Base-by-base conservation (phyloP, 1,140 invertebrate genomes). In the Bombus cullumanus region DNA sequence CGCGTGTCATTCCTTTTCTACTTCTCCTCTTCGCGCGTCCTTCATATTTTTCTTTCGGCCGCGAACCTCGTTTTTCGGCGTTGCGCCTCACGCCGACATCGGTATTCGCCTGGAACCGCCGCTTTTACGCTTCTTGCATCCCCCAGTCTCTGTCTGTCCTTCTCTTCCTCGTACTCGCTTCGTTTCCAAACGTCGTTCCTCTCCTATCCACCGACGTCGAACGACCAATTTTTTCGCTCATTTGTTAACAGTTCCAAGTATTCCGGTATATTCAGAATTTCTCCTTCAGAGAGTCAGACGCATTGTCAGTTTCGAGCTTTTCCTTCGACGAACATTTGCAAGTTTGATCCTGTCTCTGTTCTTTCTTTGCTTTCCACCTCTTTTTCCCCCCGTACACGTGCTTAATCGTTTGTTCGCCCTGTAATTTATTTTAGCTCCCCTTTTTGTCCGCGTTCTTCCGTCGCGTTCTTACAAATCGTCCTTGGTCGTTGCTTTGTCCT, bases 401-500 rank as follows among this genome's bases (percentile, higher is more conserved):
- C 41, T 62, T 79, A 85, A 85, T 80, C 78, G 77, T 71, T 84
- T 53, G 47, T 25, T 25, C 34, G 41, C 37, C 64, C 72, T 47
- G 80, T 83, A 82, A 82, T 82, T 76, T 86, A 66, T 69, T 83
- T 82, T n/a, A 59, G 12, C 31, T 34, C 47, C 25, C 53, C 37
- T 39, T 62, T 62, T 37, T 18, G 22, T n/a, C n/a, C 2, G 57
- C 72, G 57, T 28, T 85, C 53, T 18, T 80, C 39, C 34, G 25
- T 28, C 12, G 10, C 59, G 8, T 66, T 47, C 43, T 73, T 57
- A 39, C 59, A 78, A 64, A 78, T 31, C 25, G 77, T 34, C 39
- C 18, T 39, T 31, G 25, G 43, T 37, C 12, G 37, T 69, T 9
- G 28, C 64, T 71, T 59, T 69, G 62, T 69, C 43, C 31, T 25